A percentile compares a stretch with the other conserved stretches of the same genome.
Evolutionary conservation across 2,113 vertebrate species (phyloP).

Genomic region (Corythoichthys haematopterus): DNA sequence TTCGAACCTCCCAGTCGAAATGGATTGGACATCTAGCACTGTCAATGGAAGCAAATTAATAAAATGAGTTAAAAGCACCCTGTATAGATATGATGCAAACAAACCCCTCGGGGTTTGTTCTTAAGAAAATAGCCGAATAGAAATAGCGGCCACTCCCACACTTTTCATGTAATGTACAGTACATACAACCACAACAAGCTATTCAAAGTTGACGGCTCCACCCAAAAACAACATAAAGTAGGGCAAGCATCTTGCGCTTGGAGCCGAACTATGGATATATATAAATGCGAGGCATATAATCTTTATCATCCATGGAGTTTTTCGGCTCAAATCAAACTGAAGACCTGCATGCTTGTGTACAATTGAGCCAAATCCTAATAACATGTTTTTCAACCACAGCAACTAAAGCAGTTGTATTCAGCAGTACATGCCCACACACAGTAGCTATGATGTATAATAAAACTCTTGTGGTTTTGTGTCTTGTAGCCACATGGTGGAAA

Average conservation of each 20-base stretch:
- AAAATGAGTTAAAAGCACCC: constrained; percentile 16
- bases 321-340: constrained; percentile 41
- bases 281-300: constrained; percentile 28
- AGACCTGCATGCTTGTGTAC: constrained; percentile 45
- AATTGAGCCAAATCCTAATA: constrained; percentile 58
- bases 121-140: constrained; percentile 31
- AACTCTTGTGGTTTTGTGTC: constrained; percentile 12
- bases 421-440: constrained; percentile 34
- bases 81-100: constrained; percentile 44
- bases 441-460: constrained; percentile 10
- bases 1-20: too few species aligned
- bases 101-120: constrained; percentile 33
- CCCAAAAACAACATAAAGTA: constrained; percentile 17
- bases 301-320: constrained; percentile 37
- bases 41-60: too few species aligned
- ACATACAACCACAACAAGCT: constrained; percentile 18
- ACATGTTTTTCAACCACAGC: constrained; percentile 56
- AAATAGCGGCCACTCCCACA: neutral
- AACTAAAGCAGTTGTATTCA: constrained; percentile 41
- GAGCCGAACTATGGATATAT: constrained; percentile 18
- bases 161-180: constrained; percentile 8
- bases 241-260: neutral
- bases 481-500: constrained; percentile 13
- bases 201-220: constrained; percentile 34
- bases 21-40: too few species aligned